A percentile compares a stretch with the other conserved stretches of the same genome.
Conservation (phyloP, 2,113 vertebrate genomes). For the Puma concolor region DNA sequence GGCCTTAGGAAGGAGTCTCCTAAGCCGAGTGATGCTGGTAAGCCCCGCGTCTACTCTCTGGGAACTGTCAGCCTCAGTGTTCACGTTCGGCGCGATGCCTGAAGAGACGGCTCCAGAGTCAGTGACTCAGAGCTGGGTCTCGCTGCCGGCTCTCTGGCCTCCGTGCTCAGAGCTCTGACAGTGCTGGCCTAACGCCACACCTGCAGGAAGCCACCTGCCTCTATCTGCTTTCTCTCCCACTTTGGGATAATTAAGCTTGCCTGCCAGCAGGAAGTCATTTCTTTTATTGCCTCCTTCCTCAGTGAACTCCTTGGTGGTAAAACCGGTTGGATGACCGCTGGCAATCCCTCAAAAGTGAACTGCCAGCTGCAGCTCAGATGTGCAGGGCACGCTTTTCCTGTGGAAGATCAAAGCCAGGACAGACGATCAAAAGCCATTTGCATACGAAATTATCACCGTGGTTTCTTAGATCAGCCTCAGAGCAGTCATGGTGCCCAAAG, state of each 20-base stretch:
- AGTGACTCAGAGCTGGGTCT: background rate
- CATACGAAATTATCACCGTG: background rate
- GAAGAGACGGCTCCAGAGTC: background rate
- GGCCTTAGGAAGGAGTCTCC: background rate
- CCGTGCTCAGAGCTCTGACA: background rate
- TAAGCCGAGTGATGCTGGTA: background rate
- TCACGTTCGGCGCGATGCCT: background rate
- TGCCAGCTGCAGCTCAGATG: slow-evolving; percentile 5
- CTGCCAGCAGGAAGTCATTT: slow-evolving; percentile 72
- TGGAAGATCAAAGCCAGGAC: background rate
- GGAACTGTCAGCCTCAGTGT: background rate
- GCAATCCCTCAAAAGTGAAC: slow-evolving; percentile 47
- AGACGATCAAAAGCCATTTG: slow-evolving; percentile 23
- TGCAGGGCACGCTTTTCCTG: slow-evolving; percentile 1
- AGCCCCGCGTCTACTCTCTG: background rate
- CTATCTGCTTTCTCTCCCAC: slow-evolving; percentile 29
- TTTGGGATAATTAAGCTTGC: slow-evolving; percentile 14
- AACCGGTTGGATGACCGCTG: slow-evolving; percentile 55
- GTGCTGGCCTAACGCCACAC: background rate
- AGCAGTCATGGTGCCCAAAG: background rate
- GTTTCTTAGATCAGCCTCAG: background rate
- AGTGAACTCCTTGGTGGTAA: slow-evolving; percentile 42
- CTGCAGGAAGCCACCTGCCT: slow-evolving; percentile 53
- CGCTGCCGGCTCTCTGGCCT: background rate
- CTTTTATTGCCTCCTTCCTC: slow-evolving; percentile 69